Conservation (phyloP, 2,113 vertebrate genomes). For the Anser brachyrhynchus region DNA sequence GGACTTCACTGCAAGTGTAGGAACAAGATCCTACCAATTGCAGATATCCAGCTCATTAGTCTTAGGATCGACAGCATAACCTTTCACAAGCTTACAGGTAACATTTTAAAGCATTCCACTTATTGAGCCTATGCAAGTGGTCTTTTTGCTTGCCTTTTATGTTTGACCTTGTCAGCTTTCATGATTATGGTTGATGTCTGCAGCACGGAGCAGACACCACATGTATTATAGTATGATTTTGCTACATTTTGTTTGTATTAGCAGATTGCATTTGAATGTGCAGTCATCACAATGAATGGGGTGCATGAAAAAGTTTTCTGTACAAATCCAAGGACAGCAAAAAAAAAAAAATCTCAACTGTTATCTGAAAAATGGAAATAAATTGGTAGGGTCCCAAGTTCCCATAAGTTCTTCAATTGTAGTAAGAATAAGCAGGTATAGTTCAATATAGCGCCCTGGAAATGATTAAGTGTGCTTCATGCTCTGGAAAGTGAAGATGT, state of each 20-base stretch:
- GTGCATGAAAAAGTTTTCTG: not conserved
- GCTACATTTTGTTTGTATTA: not conserved
- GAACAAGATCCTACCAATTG: not conserved
- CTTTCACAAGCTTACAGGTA: not conserved
- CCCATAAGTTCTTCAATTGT: not conserved
- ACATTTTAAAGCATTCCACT: not conserved
- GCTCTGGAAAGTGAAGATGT: not conserved
- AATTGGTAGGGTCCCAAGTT: not conserved
- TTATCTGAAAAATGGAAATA: not conserved
- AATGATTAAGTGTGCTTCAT: not conserved
- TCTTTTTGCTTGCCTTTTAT: not conserved
- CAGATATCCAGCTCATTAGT: not conserved
- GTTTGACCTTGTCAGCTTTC: not conserved
- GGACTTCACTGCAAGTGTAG: not conserved
- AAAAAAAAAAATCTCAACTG: not conserved
- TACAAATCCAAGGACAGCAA: not conserved
- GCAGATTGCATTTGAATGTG: not conserved
- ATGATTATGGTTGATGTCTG: not conserved
- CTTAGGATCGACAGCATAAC: not conserved
- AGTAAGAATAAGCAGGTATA: not conserved
- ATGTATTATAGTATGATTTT: not conserved
- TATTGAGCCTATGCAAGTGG: not conserved
- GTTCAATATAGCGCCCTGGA: not conserved
- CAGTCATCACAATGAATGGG: not conserved
- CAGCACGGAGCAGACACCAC: fast-evolving